Evolutionary conservation across 1,140 invertebrate species (phyloP).

Genomic region (Chironomus striatipennis): DNA sequence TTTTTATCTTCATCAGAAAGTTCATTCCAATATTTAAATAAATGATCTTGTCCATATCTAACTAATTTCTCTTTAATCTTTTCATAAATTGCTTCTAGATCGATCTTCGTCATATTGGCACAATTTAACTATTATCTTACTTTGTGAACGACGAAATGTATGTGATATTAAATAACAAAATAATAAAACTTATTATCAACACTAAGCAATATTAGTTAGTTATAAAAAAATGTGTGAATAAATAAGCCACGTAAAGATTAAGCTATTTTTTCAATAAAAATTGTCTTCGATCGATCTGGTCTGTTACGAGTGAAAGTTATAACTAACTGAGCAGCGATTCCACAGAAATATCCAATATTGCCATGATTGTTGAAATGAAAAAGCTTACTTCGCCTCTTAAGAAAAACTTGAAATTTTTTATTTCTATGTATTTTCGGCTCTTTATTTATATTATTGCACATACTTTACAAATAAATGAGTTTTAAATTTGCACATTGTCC

Average conservation of each 20-base stretch:
- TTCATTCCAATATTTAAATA: slow-evolving; percentile 75
- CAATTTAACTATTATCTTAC: neutral
- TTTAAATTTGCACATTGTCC: no score
- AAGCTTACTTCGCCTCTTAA: neutral
- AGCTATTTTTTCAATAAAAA: neutral
- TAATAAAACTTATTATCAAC: neutral
- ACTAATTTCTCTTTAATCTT: slow-evolving; percentile 38
- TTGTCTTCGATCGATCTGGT: slow-evolving; percentile 7
- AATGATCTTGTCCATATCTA: slow-evolving; percentile 65
- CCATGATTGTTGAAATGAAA: neutral
- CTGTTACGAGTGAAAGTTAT: neutral
- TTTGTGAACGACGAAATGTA: neutral
- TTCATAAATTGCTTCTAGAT: no score
- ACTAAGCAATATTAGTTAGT: neutral
- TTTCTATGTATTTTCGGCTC: neutral
- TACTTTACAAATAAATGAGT: neutral
- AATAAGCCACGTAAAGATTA: slow-evolving; percentile 3
- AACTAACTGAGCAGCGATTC: neutral
- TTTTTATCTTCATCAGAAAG: slow-evolving; percentile 56
- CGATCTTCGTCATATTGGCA: slow-evolving; percentile 35
- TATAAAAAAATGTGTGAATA: neutral
- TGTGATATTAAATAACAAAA: neutral
- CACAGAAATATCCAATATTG: slow-evolving; percentile 17
- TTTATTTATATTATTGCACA: neutral
- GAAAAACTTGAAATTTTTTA: neutral